These are phyloP conservation scores for Hesperophylax magnus DNA, from an alignment of 1,140 invertebrate genomes.

Conservation along the genomic window DNA sequence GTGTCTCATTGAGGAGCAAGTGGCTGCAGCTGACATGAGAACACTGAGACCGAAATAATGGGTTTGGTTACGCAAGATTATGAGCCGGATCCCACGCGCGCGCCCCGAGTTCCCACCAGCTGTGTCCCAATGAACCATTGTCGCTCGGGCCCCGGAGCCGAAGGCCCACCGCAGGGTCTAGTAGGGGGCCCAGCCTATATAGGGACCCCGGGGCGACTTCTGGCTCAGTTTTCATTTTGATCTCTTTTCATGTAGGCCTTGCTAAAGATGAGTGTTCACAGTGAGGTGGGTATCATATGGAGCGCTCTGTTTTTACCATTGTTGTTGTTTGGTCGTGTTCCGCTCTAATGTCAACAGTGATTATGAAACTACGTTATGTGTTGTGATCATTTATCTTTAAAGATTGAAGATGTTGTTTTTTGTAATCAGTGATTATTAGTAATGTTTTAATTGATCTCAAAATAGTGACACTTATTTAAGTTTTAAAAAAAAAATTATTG, in stretches of 20 bases:
- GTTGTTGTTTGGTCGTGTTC: slow-evolving; percentile 45
- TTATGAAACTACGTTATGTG: slow-evolving; percentile 38
- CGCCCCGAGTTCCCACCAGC: slow-evolving; percentile 47
- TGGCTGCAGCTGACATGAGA: slow-evolving; percentile 47
- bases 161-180: slow-evolving; percentile 26
- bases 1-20: slow-evolving; percentile 42
- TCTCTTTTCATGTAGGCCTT: slow-evolving; percentile 56
- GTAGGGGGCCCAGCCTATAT: slow-evolving; percentile 53
- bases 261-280: slow-evolving; percentile 54
- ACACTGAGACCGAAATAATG: slow-evolving; percentile 45
- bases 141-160: slow-evolving; percentile 41
- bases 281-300: slow-evolving; percentile 52
- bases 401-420: neutral
- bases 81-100: slow-evolving; percentile 49
- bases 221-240: slow-evolving; percentile 51
- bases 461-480: neutral
- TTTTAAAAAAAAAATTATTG: neutral
- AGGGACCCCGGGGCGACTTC: slow-evolving; percentile 44
- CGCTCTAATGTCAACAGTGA: slow-evolving; percentile 42
- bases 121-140: slow-evolving; percentile 50
- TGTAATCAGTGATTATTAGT: neutral
- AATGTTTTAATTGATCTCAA: too few relatives aligned
- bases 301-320: slow-evolving; percentile 29
- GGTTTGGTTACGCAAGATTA: slow-evolving; percentile 44
- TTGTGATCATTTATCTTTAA: slow-evolving; percentile 6